Evolutionary conservation across 2,113 vertebrate species (phyloP), one percentile per base, ranked within the genome.

Genomic region (Benitochromis conjunctus): DNA sequence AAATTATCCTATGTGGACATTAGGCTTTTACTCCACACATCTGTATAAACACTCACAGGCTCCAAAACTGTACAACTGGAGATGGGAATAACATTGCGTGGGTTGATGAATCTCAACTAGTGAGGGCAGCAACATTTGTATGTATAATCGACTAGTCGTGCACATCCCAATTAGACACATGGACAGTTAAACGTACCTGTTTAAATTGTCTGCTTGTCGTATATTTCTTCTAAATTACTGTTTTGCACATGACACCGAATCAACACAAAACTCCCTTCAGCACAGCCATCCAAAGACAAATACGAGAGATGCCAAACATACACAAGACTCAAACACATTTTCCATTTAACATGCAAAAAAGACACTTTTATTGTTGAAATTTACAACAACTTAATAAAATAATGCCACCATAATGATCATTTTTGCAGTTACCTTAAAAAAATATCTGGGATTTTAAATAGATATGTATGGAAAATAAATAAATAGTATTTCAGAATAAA

Each of bases 381-480:
- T 7, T 29, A 19, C 43, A 74, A 74, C 43, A 74, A 48, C 43
- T 74, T 74, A 74, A 74, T 74, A 29, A 74, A 74, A 74, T 51
- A 74, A 74, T 74, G 16, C 24, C 69, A 74, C 69, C 16, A 19
- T 16, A 71, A 74, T 29, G 5, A 12, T 48, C 13, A 16, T 69
- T 26, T 43, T 69, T 1, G 14, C 43, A 74, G 24, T 31, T 19
- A 51, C 18, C 31, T 76, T 34, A 76, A 53, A 76, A 76, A 76
- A 76, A 74, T 51, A 74, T 74, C 43, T 51, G 31, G 24, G 19
- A 76, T 19, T 76, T 76, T 51, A 76, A 76, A 76, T 76, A 76
- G 16, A 51, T 76, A 19, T 76, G 26, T 76, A 48, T 76, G 43
- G 31, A 76, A 19, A 76, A 31, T 24, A 43, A 76, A 76, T 76